phyloP scores from a whole-genome alignment of 2,113 vertebrate genomes.

The Holacanthus passer region DNA sequence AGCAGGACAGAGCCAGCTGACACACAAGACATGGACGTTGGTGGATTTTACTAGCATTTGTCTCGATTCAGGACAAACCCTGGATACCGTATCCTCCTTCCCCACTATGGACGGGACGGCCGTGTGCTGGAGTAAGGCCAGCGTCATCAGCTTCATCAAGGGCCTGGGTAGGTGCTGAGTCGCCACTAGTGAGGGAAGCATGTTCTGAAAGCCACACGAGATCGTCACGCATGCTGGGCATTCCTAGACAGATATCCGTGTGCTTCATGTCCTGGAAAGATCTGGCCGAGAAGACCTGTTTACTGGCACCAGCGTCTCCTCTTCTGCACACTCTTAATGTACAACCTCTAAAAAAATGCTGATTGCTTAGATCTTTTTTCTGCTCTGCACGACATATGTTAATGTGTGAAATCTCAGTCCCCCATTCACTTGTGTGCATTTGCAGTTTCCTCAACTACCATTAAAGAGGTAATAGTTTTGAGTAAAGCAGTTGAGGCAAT shows the following conservation, averaged over 20 bases:
- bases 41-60: conserved; percentile 61
- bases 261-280: conserved; percentile 37
- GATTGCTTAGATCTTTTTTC: not conserved
- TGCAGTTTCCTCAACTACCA: not conserved
- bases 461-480: not conserved
- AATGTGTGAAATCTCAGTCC: conserved; percentile 14
- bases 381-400: not conserved
- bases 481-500: conserved; percentile 4
- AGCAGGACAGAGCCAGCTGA: conserved; percentile 58
- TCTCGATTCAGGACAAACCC: conserved; percentile 54
- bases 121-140: conserved; percentile 94
- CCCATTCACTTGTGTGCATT: not conserved
- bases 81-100: conserved; percentile 76
- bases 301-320: not conserved
- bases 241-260: conserved; percentile 40
- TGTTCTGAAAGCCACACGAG: conserved; percentile 47
- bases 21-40: conserved; percentile 46
- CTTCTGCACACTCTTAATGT: not conserved
- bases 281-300: conserved; percentile 8
- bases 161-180: conserved; percentile 92
- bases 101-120: conserved; percentile 90
- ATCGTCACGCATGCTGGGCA: conserved; percentile 42
- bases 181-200: conserved; percentile 28
- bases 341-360: conserved; percentile 2
- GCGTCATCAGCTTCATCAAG: conserved; percentile 95